Evolutionary conservation across 2,888 invertebrate genomes (phyloP).

Genomic region (Baccha elongata): DNA sequence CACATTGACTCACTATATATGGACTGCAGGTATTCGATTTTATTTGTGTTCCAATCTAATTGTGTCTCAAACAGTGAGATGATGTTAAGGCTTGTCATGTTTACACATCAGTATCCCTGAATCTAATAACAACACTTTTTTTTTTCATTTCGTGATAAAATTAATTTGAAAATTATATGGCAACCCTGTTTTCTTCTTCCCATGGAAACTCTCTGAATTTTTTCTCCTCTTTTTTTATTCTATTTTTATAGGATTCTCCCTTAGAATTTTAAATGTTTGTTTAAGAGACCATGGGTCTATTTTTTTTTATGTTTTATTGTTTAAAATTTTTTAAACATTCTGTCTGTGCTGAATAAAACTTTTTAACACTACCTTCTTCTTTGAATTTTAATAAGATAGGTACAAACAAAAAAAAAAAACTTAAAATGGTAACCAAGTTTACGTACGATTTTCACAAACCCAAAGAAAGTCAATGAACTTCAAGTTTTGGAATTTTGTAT

Average conservation of each 20-base stretch:
- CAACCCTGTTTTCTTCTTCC: too few species aligned
- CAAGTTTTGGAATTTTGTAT: constrained; percentile 17
- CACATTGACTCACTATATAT: too few species aligned
- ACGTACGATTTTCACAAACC: constrained; percentile 14
- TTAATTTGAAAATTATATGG: too few species aligned
- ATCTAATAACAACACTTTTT: not conserved
- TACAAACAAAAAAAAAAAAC: not conserved
- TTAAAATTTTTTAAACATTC: constrained; percentile 19
- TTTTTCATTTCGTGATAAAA: too few species aligned
- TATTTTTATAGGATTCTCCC: constrained; percentile 12
- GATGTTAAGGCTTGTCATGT: too few species aligned
- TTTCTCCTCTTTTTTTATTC: constrained; percentile 7
- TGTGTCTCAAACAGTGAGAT: too few species aligned
- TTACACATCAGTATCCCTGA: too few species aligned
- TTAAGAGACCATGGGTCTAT: not conserved
- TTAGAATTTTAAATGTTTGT: constrained; percentile 22
- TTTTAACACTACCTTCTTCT: constrained; percentile 10
- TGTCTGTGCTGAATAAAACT: constrained; percentile 36
- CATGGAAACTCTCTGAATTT: constrained; percentile 2
- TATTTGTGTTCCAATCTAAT: too few species aligned
- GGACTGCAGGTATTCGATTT: too few species aligned
- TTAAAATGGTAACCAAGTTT: constrained; percentile 10
- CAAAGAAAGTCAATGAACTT: constrained; percentile 24
- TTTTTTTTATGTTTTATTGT: not conserved
- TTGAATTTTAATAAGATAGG: constrained; percentile 9